These are phyloP conservation scores for Microplitis deprimator DNA, from an alignment of 2,888 invertebrate species.

Conservation along the genomic window DNA sequence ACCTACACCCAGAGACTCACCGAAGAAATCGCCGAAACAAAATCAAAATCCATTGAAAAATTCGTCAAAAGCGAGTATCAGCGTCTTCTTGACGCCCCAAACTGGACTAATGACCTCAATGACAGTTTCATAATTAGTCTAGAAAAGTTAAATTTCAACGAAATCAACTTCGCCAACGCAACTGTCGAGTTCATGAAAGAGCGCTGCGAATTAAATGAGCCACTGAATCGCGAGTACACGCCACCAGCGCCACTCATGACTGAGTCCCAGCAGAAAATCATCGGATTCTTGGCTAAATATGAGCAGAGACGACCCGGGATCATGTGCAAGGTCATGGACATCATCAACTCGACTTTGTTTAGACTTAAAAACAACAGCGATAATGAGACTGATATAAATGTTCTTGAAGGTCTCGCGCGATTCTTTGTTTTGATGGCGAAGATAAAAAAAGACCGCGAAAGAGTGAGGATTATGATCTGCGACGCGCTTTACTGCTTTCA, in stretches of 20 bases:
- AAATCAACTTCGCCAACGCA: conserved; percentile 55
- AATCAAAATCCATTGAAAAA: neutral
- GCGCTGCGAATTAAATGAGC: conserved; percentile 53
- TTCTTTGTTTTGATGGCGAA: conserved; percentile 59
- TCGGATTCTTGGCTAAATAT: conserved; percentile 67
- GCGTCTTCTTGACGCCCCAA: neutral
- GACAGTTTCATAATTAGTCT: conserved; percentile 54
- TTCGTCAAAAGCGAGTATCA: neutral
- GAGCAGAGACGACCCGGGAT: conserved; percentile 57
- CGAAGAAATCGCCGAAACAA: neutral
- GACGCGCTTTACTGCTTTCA: conserved; percentile 71
- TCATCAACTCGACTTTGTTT: conserved; percentile 61
- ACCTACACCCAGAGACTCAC: neutral
- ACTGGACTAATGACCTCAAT: conserved; percentile 51
- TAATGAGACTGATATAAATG: conserved; percentile 26
- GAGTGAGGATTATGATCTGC: conserved; percentile 70
- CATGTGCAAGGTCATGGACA: conserved; percentile 52
- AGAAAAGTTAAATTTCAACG: conserved; percentile 45
- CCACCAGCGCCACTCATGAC: conserved; percentile 73
- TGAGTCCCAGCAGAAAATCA: conserved; percentile 68
- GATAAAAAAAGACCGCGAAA: conserved; percentile 69
- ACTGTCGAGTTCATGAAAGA: conserved; percentile 56
- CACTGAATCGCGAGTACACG: conserved; percentile 65
- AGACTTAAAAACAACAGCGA: conserved; percentile 43
- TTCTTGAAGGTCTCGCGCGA: conserved; percentile 56